Evolutionary conservation across 1,140 invertebrate species (phyloP).

Genomic region (Sarcophaga peregrina): DNA sequence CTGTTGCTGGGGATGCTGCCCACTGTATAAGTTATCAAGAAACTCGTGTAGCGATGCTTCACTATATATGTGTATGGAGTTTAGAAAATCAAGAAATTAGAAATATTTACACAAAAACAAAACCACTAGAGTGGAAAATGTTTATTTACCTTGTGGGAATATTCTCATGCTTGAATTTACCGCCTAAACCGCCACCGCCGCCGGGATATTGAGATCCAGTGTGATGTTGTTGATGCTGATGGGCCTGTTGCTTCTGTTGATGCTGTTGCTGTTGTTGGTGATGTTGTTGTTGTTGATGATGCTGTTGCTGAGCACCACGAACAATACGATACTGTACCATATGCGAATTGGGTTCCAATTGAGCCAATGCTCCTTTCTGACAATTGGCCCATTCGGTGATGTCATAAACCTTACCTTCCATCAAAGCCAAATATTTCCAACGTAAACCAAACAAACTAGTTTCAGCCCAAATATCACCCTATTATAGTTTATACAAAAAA

Average conservation of each 20-base stretch:
- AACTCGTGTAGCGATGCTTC: constrained; percentile 64
- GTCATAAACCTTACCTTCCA: constrained; percentile 93
- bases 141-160: constrained; percentile 45
- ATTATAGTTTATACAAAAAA: background rate
- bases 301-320: constrained; percentile 74
- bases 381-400: constrained; percentile 96
- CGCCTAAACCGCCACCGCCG: constrained; percentile 46
- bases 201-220: constrained; percentile 53
- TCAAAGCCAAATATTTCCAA: constrained; percentile 96
- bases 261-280: constrained; percentile 53
- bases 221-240: constrained; percentile 52
- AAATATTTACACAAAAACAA: background rate
- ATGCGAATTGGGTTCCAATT: constrained; percentile 87
- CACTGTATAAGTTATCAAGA: constrained; percentile 64
- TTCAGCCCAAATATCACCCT: constrained; percentile 97
- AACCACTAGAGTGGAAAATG: background rate
- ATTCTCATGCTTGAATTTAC: constrained; percentile 46
- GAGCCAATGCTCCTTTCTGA: constrained; percentile 84
- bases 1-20: constrained; percentile 61
- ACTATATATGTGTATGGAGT: constrained; percentile 47
- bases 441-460: constrained; percentile 86
- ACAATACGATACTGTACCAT: constrained; percentile 93
- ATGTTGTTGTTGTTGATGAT: constrained; percentile 65
- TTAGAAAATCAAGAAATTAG: background rate
- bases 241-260: constrained; percentile 52